phyloP scores from a whole-genome alignment of 2,113 vertebrate species.

The Melospiza melodia region DNA sequence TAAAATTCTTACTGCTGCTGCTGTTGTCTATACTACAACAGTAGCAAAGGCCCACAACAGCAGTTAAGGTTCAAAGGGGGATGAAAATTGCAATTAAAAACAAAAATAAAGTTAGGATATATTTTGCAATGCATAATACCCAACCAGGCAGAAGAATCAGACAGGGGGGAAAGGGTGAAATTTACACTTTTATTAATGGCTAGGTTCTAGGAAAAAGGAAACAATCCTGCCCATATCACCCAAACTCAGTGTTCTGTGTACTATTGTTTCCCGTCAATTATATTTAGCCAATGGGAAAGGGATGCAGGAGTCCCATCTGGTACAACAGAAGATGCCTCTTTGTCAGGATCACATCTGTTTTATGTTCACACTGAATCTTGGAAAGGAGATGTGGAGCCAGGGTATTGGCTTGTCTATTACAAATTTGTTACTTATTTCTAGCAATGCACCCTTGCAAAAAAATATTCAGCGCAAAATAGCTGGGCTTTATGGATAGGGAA shows the following conservation, averaged over 20 bases:
- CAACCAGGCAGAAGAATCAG: background rate
- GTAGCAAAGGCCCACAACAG: conserved; percentile 7
- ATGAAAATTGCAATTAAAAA: conserved; percentile 7
- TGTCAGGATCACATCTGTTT: conserved; percentile 47
- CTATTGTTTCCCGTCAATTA: background rate
- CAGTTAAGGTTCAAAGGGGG: background rate
- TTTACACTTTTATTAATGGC: background rate
- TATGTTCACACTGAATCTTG: conserved; percentile 42
- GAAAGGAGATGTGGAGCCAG: conserved; percentile 23
- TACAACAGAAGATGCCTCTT: conserved; percentile 29
- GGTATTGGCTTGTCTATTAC: conserved; percentile 20
- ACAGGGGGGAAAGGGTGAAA: background rate
- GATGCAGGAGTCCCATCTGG: conserved; percentile 23
- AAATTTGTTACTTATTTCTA: conserved; percentile 51
- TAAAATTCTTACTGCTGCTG: background rate
- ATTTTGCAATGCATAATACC: background rate
- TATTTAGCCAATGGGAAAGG: conserved; percentile 7
- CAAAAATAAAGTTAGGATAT: background rate
- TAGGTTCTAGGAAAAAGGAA: background rate
- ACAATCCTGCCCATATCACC: background rate
- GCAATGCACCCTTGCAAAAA: conserved; percentile 19
- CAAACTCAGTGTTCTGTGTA: background rate
- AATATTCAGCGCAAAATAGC: background rate
- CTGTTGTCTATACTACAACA: conserved; percentile 9
- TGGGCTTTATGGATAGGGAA: background rate